Evolutionary conservation across 2,888 invertebrate species (phyloP), one percentile per base, ranked within the genome.

Genomic region (Drosophila lutescens): DNA sequence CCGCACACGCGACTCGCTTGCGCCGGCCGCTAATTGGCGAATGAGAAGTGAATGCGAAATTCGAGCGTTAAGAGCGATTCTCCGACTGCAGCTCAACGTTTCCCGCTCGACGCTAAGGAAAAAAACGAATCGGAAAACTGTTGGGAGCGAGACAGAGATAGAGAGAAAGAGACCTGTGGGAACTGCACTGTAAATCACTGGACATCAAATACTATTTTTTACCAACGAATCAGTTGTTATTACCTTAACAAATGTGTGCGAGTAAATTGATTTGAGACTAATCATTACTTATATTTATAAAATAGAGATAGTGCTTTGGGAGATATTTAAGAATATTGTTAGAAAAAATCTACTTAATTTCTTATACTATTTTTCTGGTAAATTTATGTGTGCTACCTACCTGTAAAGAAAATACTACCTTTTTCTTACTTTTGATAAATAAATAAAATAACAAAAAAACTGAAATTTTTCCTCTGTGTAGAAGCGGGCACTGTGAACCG

Each of bases 1-100:
- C 58, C 73, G 73, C 34, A 36, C 34, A 36, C 32, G 30, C 74
- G 83, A 76, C 26, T 43, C 74, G 68, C 54, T 84, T 80, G 63
- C 75, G 61, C 50, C 79, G 70, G 67, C 67, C 51, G 68, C 63
- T 76, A 72, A 74, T 68, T 76, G 63, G 61, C 76, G 76, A 83
- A 83, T 83, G 84, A 43, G 57, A 59, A 54, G 47, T 53, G 58
- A 59, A 54, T 53, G 62, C 47, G 53, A 56, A 56, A 34, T 38
- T 50, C 40, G 34, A 30, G 41, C 10, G 46, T 38, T 40, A 32
- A 40, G 44, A 58, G 43, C 40, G 49, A 17, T 30, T 26, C 41
- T 32, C 32, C 62, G 41, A 43, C 41, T 49, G 62, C 62, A 62
- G 47, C 62, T 55, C 56, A 43, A 32, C 34, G 13, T 43, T 56